Evolutionary conservation across 2,888 invertebrate genomes (phyloP).

Genomic region (Pseudeuparius sepicola): DNA sequence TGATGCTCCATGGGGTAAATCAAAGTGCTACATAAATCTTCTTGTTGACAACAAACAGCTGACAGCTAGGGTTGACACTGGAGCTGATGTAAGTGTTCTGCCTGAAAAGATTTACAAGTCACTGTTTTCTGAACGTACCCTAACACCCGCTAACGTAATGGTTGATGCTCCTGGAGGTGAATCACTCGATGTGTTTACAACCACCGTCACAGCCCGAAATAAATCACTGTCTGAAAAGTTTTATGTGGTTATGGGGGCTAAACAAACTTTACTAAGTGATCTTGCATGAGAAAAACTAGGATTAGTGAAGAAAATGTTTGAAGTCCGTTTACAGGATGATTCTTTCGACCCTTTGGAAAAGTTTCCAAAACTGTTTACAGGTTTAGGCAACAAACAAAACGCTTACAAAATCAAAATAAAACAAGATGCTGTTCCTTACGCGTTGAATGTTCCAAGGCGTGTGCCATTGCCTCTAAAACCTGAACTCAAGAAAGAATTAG

Average conservation of each 20-base stretch:
- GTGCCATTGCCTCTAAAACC: not conserved
- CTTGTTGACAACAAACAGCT: not conserved
- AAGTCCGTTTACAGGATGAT: not conserved
- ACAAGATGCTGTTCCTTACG: not conserved
- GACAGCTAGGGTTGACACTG: conserved; percentile 1
- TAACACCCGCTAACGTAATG: not conserved
- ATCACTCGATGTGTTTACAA: not conserved
- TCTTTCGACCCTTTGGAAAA: not conserved
- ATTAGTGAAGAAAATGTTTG: conserved; percentile 1
- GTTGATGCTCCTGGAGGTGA: not conserved
- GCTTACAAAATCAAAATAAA: not conserved
- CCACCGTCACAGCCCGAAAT: not conserved
- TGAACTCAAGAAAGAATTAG: conserved; percentile 3
- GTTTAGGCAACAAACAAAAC: not conserved
- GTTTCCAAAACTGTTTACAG: conserved; percentile 1
- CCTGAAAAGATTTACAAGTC: not conserved
- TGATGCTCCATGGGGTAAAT: not conserved
- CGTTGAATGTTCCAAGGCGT: conserved; percentile 1
- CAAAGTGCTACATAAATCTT: not conserved
- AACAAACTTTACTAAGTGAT: conserved; percentile 1
- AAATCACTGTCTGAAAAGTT: conserved; percentile 1
- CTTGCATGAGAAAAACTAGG: not conserved
- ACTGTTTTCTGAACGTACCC: not conserved
- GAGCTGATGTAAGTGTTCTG: conserved; percentile 1
- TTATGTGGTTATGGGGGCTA: not conserved